These are phyloP conservation scores for Chelonia mydas DNA, from an alignment of 2,797 vertebrate species.

Conservation along the genomic window DNA sequence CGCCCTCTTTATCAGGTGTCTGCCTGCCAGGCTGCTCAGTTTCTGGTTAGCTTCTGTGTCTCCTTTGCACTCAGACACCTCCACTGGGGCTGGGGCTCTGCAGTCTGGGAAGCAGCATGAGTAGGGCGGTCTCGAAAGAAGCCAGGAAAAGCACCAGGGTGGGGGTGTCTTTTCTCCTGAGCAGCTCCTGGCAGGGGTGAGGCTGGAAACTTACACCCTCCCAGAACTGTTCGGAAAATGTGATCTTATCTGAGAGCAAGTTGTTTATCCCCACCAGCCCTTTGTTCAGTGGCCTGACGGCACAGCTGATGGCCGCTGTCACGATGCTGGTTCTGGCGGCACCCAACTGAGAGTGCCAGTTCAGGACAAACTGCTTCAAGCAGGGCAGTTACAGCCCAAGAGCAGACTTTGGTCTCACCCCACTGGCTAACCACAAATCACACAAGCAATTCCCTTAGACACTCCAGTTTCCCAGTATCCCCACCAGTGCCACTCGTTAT, in stretches of 20 bases:
- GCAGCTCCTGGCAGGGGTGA: accelerated
- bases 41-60: not conserved
- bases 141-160: not conserved
- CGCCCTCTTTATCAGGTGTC: not conserved
- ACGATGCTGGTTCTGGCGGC: no score
- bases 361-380: no score
- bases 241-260: accelerated
- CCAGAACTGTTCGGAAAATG: not conserved
- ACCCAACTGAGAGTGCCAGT: no score
- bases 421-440: no score
- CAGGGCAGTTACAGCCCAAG: no score
- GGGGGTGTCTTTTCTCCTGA: not conserved
- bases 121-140: not conserved
- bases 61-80: accelerated
- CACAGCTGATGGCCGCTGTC: not conserved
- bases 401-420: no score
- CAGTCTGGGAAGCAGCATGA: accelerated
- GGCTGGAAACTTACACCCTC: not conserved
- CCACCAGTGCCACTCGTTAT: no score
- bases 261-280: accelerated
- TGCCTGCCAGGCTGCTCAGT: accelerated
- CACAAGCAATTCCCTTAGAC: no score
- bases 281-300: accelerated
- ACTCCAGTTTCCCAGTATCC: no score
- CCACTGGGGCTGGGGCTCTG: not conserved